Conservation (phyloP, 2,113 vertebrate species). For the Turnix velox region DNA sequence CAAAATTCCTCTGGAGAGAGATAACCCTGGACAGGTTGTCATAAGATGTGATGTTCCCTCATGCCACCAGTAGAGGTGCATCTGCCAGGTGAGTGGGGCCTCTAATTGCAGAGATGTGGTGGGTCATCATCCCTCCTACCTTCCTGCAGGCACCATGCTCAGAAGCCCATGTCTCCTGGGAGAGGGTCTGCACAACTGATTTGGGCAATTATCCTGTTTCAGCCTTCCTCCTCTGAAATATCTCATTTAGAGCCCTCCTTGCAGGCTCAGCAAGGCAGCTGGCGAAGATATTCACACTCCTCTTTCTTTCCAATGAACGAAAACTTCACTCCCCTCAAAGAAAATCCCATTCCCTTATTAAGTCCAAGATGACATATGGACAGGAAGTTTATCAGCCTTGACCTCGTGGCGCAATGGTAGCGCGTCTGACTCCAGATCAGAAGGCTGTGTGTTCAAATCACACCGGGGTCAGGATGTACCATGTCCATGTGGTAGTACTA, state of each 20-base stretch:
- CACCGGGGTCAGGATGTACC: background rate
- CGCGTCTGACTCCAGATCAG: conserved; percentile 62
- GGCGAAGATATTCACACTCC: too few species aligned
- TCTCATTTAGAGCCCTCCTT: background rate
- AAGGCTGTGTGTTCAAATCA: conserved; percentile 65
- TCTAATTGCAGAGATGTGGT: background rate
- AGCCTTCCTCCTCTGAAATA: background rate
- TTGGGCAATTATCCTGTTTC: background rate
- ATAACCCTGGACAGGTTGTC: too few species aligned
- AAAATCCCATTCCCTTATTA: rapidly evolving
- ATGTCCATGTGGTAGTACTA: rapidly evolving
- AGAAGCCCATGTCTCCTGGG: background rate
- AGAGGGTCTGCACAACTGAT: background rate
- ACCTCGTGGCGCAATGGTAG: conserved; percentile 56
- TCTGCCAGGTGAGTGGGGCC: background rate
- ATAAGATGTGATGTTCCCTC: background rate
- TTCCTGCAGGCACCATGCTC: background rate
- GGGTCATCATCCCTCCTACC: background rate
- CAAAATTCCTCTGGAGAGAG: background rate
- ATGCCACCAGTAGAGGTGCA: background rate
- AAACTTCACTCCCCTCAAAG: background rate
- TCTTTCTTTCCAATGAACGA: background rate
- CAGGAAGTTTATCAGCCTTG: rapidly evolving
- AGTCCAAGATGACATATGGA: rapidly evolving
- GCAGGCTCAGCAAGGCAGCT: background rate